Evolutionary conservation across 2,113 vertebrate species (phyloP).

Genomic region (Hemichromis elongatus): DNA sequence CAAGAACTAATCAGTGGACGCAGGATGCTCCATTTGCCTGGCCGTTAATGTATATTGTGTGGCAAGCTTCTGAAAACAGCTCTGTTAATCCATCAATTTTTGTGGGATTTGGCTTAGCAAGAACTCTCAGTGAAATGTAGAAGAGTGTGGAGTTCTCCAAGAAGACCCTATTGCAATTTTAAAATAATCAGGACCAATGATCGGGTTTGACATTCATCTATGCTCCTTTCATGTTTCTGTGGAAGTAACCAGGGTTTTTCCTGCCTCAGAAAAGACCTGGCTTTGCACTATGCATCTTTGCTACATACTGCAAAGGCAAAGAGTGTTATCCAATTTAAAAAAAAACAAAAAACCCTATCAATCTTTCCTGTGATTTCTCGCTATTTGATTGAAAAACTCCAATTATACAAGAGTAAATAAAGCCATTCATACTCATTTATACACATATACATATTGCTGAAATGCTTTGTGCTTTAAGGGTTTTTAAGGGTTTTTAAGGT

Average conservation of each 20-base stretch:
- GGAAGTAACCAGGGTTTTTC: not conserved
- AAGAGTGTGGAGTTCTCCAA: not conserved
- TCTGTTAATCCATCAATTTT: not conserved
- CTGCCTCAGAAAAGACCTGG: not conserved
- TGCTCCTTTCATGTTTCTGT: not conserved
- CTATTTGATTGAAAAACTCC: not conserved
- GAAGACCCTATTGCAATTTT: not conserved
- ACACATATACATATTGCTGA: not conserved
- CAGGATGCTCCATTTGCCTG: conserved; percentile 19
- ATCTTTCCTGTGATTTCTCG: not conserved
- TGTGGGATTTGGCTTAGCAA: not conserved
- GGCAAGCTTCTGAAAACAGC: not conserved
- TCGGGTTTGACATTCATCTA: not conserved
- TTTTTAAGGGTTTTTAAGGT: not conserved
- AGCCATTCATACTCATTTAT: not conserved
- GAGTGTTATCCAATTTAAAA: not conserved
- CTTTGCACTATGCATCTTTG: not conserved
- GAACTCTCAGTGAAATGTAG: not conserved
- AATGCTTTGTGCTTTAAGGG: not conserved
- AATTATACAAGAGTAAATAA: not conserved
- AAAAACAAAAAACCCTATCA: not conserved
- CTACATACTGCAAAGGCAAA: not conserved
- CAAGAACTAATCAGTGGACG: conserved; percentile 29
- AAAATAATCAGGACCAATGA: not conserved
- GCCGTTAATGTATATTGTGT: conserved; percentile 14